phyloP scores from a whole-genome alignment of 2,113 vertebrate species.

The Polyodon spathula region DNA sequence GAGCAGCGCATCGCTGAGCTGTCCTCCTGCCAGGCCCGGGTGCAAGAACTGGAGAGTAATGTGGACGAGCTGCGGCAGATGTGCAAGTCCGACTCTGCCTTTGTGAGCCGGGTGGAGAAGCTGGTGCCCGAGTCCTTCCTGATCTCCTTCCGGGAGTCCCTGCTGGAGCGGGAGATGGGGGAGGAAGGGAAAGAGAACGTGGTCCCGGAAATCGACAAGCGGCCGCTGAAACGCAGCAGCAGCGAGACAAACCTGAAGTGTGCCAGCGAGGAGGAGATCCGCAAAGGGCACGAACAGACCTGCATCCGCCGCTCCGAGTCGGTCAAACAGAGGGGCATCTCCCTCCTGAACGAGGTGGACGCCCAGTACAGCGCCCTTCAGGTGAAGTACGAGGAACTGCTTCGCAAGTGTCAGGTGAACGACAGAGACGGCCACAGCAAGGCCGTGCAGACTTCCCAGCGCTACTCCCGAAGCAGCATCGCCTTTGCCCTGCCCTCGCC shows the following conservation, averaged over 20 bases:
- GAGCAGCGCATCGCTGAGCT: constrained; percentile 57
- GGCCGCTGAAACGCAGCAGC: constrained; percentile 50
- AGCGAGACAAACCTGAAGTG: constrained; percentile 57
- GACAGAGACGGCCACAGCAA: constrained; percentile 58
- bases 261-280: constrained; percentile 48
- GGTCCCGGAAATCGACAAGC: constrained; percentile 25
- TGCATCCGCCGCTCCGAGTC: constrained; percentile 71
- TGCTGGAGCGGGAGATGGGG: constrained; percentile 33
- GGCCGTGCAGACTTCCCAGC: constrained; percentile 68
- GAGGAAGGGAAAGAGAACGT: constrained; percentile 21
- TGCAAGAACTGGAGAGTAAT: constrained; percentile 70
- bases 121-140: constrained; percentile 67
- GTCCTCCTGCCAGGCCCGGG: constrained; percentile 50
- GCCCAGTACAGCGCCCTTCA: constrained; percentile 89
- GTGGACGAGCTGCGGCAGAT: constrained; percentile 75
- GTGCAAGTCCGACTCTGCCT: constrained; percentile 55
- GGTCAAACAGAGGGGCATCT: constrained; percentile 78
- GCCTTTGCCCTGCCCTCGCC: background rate
- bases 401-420: constrained; percentile 65
- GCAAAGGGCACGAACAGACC: constrained; percentile 69
- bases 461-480: constrained; percentile 27
- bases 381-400: constrained; percentile 84
- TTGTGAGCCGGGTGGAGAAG: constrained; percentile 48
- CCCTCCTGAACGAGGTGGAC: constrained; percentile 89
- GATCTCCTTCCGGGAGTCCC: constrained; percentile 58